Evolutionary conservation across 30 jellyfish, hydroid and myxozoan genomes (phyloP), one percentile per base, ranked within the genome.

Genomic region (Aurelia aurita): DNA sequence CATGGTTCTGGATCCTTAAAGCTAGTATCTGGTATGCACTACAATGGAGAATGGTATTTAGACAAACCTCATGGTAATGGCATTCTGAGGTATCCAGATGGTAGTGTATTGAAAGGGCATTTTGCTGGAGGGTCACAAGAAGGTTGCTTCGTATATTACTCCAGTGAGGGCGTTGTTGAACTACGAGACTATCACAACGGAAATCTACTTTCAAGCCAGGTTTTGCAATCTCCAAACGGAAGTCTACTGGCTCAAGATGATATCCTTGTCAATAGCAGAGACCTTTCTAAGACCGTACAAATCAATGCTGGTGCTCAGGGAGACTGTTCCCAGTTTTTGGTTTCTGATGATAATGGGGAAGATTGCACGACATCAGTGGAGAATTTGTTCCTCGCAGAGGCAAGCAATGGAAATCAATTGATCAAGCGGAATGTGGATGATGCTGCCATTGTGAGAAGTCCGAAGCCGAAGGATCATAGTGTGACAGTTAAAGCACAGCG

Each of bases 21-120:
- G 31, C 55, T 77, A n/a, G 79, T 60, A 32, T 77, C 88, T 35
- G 79, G 88, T 22, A 13, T 77, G 51, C 79, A 51, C 69, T 77
- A 77, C 69, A 23, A 46, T 15, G 88, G 88, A 15, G 55, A 44
- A 18, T 77, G 88, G 88, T 77, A 77, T 59, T 27, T 77, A 46
- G 88, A 77, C 34, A 77, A 60, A 63, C 88, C 88, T 57, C 88
- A 77, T 29, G 88, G 88, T 10, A 29, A 32, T 11, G 88, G 88
- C 15, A 39, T 39, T 34, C 20, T 77, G 78, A 61, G 62, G 1
- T 77, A 58, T 19, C 88, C 88, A 7, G 88, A 77, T 16, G 88
- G 79, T 3, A 77, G 88, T 46, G 71, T 77, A 58, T 46, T 77
- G 43, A 77, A 26, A 39, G 88, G 88, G n/a, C 63, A 77, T 32